Evolutionary conservation across 2,888 invertebrate genomes (phyloP).

Genomic region (Chorisops tibialis): DNA sequence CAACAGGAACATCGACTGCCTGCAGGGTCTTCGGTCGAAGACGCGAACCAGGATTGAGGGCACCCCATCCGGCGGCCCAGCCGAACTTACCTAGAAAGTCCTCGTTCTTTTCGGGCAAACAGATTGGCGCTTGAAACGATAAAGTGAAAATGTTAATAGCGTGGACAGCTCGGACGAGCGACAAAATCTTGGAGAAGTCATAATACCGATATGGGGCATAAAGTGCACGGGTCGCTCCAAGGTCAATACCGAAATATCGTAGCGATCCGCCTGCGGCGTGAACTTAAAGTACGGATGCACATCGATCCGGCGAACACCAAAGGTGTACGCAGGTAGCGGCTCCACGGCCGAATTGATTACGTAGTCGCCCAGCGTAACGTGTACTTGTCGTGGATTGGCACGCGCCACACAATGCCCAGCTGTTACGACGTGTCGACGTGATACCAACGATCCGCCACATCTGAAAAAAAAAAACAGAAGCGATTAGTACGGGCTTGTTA

Average conservation of each 20-base stretch:
- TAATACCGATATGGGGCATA: conserved; percentile 76
- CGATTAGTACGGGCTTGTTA: neutral
- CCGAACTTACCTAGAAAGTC: conserved; percentile 88
- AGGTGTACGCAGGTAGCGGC: conserved; percentile 85
- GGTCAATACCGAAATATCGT: conserved; percentile 85
- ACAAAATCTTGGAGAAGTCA: conserved; percentile 21
- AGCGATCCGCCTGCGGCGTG: conserved; percentile 87
- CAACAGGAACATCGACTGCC: conserved; percentile 89
- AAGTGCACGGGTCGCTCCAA: conserved; percentile 86
- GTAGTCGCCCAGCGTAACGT: conserved; percentile 83
- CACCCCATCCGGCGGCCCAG: conserved; percentile 93
- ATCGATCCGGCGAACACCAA: conserved; percentile 85
- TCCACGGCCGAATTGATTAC: conserved; percentile 92
- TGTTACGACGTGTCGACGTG: conserved; percentile 86
- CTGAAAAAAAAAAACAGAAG: conserved; percentile 53
- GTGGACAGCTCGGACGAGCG: neutral
- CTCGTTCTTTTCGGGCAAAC: conserved; percentile 83
- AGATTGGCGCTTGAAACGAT: conserved; percentile 69
- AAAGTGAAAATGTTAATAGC: conserved; percentile 5
- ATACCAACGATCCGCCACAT: conserved; percentile 89
- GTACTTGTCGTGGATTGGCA: conserved; percentile 84
- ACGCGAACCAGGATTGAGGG: conserved; percentile 77
- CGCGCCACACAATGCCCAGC: conserved; percentile 93
- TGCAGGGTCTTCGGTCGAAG: conserved; percentile 85
- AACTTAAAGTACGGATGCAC: conserved; percentile 91